Percentiles rank a stretch among this genome's conserved stretches.
Evolutionary conservation across 2,113 vertebrate species (phyloP).

Genomic region (Xiphophorus maculatus): DNA sequence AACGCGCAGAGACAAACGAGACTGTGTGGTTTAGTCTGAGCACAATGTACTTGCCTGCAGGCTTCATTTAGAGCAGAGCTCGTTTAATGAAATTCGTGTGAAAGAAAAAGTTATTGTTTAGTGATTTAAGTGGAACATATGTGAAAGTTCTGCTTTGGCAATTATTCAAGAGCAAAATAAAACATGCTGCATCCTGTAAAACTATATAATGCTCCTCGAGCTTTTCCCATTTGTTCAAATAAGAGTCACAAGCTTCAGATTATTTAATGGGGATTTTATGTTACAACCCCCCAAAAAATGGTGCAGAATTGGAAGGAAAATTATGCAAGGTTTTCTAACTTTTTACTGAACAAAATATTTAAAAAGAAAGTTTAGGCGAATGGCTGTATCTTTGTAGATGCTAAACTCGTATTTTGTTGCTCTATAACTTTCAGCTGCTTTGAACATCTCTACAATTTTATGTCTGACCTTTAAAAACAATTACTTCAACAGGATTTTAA

Average conservation of each 20-base stretch:
- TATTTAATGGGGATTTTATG: no score
- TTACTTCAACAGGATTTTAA: neutral
- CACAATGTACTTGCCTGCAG: neutral
- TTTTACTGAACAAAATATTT: no score
- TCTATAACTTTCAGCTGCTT: neutral
- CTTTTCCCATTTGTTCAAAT: no score
- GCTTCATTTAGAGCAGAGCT: neutral
- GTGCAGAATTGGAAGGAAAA: no score
- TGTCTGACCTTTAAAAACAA: neutral
- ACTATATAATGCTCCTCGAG: no score
- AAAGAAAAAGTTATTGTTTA: constrained; percentile 16
- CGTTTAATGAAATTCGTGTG: constrained; percentile 13
- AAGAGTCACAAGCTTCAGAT: no score
- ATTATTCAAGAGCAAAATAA: constrained; percentile 5
- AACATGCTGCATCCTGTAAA: neutral
- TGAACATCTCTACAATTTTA: neutral
- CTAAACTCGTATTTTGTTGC: neutral
- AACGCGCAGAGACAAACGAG: constrained; percentile 2
- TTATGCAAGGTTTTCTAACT: no score
- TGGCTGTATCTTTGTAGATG: neutral
- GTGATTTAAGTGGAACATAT: neutral
- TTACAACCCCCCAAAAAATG: no score
- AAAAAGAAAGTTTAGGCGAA: neutral
- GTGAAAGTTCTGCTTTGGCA: neutral
- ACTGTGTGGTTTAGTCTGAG: neutral